Base-by-base conservation (phyloP, 2,113 vertebrate genomes). In the Atrichornis clamosus region DNA sequence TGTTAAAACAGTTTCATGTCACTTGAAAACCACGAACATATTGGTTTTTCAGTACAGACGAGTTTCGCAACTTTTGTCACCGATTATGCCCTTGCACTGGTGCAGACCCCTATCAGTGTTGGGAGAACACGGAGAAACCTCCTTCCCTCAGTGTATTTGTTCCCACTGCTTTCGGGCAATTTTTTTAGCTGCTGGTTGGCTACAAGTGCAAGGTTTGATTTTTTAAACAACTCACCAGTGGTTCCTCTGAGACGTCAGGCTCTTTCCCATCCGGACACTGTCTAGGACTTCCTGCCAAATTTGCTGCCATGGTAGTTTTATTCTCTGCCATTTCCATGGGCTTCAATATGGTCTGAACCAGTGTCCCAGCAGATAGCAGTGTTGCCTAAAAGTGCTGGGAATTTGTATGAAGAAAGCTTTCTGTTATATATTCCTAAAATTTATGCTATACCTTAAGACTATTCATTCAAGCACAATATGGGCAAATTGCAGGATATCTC, bases 401-500 rank as follows among this genome's bases (percentile, higher is more conserved):
- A 87, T 87, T 76, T 79, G 16, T 39, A 47, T 8, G 33, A 92
- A 68, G 18, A 93, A 93, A 70, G 24, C 24, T 90, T 86, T 90
- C 65, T 73, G 58, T 23, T 65, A 64, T 5, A 39, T 44, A 28
- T 69, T 87, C 20, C 46, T 80, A 32, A 65, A 89, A 91, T 65
- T 77, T 72, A 59, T 3, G 2, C 37, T 80, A 9, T 77, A 67
- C 46, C 69, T 72, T 79, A 76, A 82, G 69, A 79, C 49, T 76
- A 79, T 76, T 93, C 65, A 85, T 85, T 90, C 35, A 91, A 85
- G 87, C 65, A 95, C 55, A 91, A 74, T 79, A 72, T 42, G 35
- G 47, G 59, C 23, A 94, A 96, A 94, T 93, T 90, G 70, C 82
- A 91, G 63, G 49, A 89, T 76, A 63, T 87, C 44, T 91, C 67